Evolutionary conservation across 2,113 vertebrate species (phyloP).

Genomic region (Prietella phreatophila): DNA sequence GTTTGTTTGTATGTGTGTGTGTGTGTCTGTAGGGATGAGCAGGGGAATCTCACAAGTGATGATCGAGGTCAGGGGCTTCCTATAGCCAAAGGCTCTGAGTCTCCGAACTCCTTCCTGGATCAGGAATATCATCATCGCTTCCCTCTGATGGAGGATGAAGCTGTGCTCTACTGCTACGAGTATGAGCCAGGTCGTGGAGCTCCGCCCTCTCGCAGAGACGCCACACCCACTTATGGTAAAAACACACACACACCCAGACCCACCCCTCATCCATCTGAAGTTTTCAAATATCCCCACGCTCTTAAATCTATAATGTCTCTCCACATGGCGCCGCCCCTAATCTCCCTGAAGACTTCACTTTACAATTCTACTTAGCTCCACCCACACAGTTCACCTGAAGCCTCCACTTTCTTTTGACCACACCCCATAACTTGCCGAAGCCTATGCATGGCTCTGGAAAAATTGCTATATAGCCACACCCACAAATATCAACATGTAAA

Average conservation of each 20-base stretch:
- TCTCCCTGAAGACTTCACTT: neutral
- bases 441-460: too few relatives aligned
- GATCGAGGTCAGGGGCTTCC: constrained; percentile 85
- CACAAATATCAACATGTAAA: too few relatives aligned
- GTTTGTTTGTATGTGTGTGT: neutral
- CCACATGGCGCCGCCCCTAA: neutral
- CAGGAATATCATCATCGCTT: constrained; percentile 89
- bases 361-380: neutral
- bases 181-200: constrained; percentile 83
- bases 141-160: constrained; percentile 90
- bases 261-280: neutral
- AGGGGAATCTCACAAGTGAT: constrained; percentile 83
- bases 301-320: neutral
- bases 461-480: too few relatives aligned
- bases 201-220: constrained; percentile 81
- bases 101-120: constrained; percentile 98
- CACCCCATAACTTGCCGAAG: too few relatives aligned
- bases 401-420: neutral
- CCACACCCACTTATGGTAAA: constrained; percentile 90
- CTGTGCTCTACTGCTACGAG: constrained; percentile 90
- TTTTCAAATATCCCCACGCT: neutral
- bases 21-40: constrained; percentile 80
- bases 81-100: constrained; percentile 89
- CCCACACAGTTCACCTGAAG: neutral
- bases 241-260: neutral